These are phyloP conservation scores for Sebastes variabilis DNA, from an alignment of 2,797 vertebrate species.

Conservation along the genomic window DNA sequence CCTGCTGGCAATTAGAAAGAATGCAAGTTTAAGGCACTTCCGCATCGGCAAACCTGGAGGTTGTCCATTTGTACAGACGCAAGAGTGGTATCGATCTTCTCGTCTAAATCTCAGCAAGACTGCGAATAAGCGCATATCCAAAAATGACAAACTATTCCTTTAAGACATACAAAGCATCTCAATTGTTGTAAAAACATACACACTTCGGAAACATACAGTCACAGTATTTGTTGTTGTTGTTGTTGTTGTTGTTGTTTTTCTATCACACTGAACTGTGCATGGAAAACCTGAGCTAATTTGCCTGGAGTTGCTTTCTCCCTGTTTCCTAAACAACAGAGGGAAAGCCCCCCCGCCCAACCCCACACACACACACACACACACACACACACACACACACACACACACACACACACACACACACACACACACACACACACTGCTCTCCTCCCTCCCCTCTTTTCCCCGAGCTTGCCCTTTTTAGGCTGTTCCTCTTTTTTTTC, in stretches of 20 bases:
- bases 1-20: no score
- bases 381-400: conserved; percentile 20
- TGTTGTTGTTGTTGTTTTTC: conserved; percentile 23
- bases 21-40: no score
- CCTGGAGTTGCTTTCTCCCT: conserved; percentile 60
- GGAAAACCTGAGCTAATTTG: conserved; percentile 76
- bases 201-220: neutral
- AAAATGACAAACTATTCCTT: neutral
- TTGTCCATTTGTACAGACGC: neutral
- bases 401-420: conserved; percentile 25
- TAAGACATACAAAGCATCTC: neutral
- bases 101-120: neutral
- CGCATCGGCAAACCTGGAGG: no score
- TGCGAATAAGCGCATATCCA: neutral
- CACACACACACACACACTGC: conserved; percentile 21
- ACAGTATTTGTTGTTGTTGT: conserved; percentile 1
- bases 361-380: conserved; percentile 19
- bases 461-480: conserved; percentile 82
- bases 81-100: neutral
- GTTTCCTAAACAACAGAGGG: conserved; percentile 74
- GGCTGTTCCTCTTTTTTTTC: conserved; percentile 78
- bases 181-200: neutral
- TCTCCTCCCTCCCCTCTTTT: conserved; percentile 64
- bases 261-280: conserved; percentile 56
- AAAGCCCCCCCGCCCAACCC: conserved; percentile 15